Percentiles rank a stretch among this genome's conserved stretches.
Conservation (phyloP, 2,113 vertebrate genomes). For the Oxygymnocypris stewartii region DNA sequence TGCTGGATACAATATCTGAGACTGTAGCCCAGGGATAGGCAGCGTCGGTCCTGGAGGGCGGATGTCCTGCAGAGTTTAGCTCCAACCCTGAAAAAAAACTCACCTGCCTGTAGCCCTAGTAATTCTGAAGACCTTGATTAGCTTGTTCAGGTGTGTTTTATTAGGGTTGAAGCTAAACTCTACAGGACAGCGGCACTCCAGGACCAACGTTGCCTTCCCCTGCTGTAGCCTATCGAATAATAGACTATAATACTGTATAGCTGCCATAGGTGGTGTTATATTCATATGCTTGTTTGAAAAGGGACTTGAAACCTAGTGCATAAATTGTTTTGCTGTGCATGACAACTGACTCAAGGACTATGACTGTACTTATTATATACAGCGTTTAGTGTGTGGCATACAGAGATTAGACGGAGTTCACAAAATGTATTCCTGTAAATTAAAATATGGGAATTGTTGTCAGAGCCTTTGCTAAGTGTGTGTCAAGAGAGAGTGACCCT, state of each 20-base stretch:
- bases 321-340: neutral
- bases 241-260: neutral
- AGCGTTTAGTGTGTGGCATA: neutral
- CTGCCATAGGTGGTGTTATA: neutral
- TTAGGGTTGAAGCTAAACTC: too few species aligned
- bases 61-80: too few species aligned
- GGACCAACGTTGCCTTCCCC: too few species aligned
- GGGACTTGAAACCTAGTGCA: neutral
- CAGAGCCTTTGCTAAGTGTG: neutral
- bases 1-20: neutral
- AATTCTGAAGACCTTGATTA: too few species aligned
- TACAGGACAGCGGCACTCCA: too few species aligned
- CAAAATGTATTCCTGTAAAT: neutral
- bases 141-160: too few species aligned
- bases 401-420: neutral
- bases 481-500: neutral
- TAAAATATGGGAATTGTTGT: neutral
- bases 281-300: neutral
- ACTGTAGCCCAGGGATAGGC: neutral
- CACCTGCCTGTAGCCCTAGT: too few species aligned
- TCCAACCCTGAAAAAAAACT: too few species aligned
- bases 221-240: neutral
- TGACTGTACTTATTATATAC: neutral
- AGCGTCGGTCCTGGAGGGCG: too few species aligned
- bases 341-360: neutral